Evolutionary conservation across 2,888 invertebrate species (phyloP).

Genomic region (Eupithecia vulgata): DNA sequence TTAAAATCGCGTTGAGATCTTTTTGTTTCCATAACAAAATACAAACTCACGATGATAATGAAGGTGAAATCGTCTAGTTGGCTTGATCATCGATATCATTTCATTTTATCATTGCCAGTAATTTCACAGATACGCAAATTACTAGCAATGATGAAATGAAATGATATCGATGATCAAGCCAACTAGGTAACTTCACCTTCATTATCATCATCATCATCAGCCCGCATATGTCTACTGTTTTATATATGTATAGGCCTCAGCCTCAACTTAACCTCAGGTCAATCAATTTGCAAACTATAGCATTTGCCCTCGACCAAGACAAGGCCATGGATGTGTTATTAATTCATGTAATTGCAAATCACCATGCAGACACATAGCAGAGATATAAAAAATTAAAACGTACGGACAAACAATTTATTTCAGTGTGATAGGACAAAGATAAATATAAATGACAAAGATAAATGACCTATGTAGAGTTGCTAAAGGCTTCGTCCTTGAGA

Average conservation of each 20-base stretch:
- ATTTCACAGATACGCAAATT: too few relatives aligned
- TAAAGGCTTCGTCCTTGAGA: constrained; percentile 41
- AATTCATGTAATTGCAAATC: not conserved
- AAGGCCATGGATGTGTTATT: not conserved
- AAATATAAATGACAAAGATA: constrained; percentile 17
- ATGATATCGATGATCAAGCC: not conserved
- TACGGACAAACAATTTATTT: not conserved
- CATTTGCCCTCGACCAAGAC: constrained; percentile 2
- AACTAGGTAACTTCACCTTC: not conserved
- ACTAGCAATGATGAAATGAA: not conserved
- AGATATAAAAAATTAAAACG: not conserved
- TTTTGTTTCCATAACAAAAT: not conserved
- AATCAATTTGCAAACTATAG: not conserved
- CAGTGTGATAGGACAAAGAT: constrained; percentile 2
- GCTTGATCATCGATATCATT: too few relatives aligned
- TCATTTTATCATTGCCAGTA: too few relatives aligned
- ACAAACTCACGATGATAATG: too few relatives aligned
- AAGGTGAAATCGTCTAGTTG: too few relatives aligned
- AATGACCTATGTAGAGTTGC: constrained; percentile 22
- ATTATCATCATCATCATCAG: too few relatives aligned
- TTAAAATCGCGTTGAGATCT: not conserved
- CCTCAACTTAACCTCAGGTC: too few relatives aligned
- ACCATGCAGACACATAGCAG: not conserved
- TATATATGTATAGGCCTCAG: too few relatives aligned
- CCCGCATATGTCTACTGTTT: too few relatives aligned